Evolutionary conservation across 1,140 invertebrate genomes (phyloP).

Genomic region (Doryteuthis pealeii): DNA sequence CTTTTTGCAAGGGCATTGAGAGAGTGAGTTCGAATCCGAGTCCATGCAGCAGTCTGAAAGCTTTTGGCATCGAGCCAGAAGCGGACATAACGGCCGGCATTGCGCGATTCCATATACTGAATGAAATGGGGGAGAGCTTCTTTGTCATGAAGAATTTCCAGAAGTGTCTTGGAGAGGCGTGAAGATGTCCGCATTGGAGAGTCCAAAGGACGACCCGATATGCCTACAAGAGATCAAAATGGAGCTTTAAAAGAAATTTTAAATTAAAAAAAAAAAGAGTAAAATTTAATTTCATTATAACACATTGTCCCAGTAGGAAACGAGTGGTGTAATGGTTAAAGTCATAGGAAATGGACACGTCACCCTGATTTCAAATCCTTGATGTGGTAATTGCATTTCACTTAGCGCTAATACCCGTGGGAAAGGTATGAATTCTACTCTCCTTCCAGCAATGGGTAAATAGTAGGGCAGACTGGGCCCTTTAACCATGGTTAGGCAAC

Average conservation of each 20-base stretch:
- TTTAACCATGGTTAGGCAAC: too few relatives aligned
- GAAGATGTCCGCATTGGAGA: slow-evolving; percentile 53
- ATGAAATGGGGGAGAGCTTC: slow-evolving; percentile 74
- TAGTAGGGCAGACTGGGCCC: too few relatives aligned
- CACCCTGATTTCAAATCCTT: too few relatives aligned
- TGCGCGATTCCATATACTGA: slow-evolving; percentile 71
- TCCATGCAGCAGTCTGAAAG: slow-evolving; percentile 61
- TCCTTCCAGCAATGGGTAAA: too few relatives aligned
- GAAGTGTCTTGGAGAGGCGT: slow-evolving; percentile 67
- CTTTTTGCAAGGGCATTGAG: slow-evolving; percentile 39
- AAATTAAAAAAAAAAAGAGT: neutral
- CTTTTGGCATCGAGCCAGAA: slow-evolving; percentile 77
- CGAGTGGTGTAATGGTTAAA: too few relatives aligned
- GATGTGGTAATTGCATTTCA: too few relatives aligned
- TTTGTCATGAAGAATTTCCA: slow-evolving; percentile 70
- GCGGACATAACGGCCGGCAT: slow-evolving; percentile 65
- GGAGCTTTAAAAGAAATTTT: neutral
- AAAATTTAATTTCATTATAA: neutral
- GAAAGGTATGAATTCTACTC: too few relatives aligned
- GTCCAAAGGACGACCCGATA: slow-evolving; percentile 16
- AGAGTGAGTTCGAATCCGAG: slow-evolving; percentile 45
- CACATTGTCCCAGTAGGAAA: too few relatives aligned
- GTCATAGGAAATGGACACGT: too few relatives aligned
- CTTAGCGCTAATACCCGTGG: too few relatives aligned
- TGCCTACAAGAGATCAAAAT: neutral